Percentiles rank a stretch among this genome's conserved stretches.
Evolutionary conservation across 2,113 vertebrate species (phyloP).

Genomic region (Psammodynastes pulverulentus): DNA sequence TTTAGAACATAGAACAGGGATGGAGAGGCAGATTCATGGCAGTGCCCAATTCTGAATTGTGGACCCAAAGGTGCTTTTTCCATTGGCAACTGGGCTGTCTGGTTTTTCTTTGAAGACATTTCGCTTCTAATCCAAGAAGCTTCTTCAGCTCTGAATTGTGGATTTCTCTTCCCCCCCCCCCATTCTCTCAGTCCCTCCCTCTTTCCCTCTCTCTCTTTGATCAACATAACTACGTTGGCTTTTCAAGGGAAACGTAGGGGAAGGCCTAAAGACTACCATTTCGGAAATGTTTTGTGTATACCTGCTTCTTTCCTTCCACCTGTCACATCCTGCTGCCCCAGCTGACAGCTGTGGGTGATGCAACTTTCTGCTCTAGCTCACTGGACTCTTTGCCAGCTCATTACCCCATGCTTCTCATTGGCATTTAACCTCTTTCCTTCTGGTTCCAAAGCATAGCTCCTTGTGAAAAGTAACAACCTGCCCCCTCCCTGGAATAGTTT

Average conservation of each 20-base stretch:
- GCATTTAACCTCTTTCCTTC: background rate
- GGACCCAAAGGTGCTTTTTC: background rate
- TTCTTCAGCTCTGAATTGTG: background rate
- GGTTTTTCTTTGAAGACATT: too few relatives aligned
- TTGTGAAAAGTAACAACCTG: background rate
- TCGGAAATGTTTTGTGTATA: background rate
- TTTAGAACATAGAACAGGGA: background rate
- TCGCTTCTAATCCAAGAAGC: too few relatives aligned
- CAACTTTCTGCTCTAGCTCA: constrained; percentile 16
- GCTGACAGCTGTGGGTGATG: background rate
- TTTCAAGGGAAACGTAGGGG: background rate
- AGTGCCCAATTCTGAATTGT: background rate
- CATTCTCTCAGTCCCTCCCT: too few relatives aligned
- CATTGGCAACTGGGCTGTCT: too few relatives aligned
- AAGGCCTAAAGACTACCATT: constrained; percentile 1
- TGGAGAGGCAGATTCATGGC: background rate
- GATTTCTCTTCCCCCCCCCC: background rate
- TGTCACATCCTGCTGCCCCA: background rate
- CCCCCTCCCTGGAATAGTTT: background rate
- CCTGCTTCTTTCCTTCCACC: background rate
- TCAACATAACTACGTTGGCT: background rate
- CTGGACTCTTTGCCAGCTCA: background rate
- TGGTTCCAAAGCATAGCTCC: background rate
- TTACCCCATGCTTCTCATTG: background rate
- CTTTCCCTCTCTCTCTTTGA: background rate